These are phyloP conservation scores for Hydractinia symbiolongicarpus DNA, from an alignment of 30 jellyfish, hydroid and myxozoan genomes.

Conservation along the genomic window DNA sequence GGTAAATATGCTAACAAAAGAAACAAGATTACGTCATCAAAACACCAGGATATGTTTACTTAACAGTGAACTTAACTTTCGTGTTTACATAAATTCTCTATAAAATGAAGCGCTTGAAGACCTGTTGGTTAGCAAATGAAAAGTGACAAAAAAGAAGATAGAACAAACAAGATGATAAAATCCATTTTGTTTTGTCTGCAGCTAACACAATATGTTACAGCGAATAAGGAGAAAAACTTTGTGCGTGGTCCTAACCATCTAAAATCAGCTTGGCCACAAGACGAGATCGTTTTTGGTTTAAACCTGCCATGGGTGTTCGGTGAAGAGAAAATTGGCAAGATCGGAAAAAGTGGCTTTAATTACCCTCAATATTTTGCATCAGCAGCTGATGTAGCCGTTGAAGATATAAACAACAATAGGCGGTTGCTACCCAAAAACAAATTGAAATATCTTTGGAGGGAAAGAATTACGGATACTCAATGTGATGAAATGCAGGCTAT, in stretches of 20 bases:
- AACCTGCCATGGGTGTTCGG: slow-evolving; percentile 18
- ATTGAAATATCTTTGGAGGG: slow-evolving; percentile 47
- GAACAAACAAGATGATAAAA: too few species aligned
- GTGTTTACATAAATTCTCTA: too few species aligned
- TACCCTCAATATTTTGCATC: slow-evolving; percentile 61
- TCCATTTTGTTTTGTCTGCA: too few species aligned
- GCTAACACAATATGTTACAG: too few species aligned
- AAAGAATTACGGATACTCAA: slow-evolving; percentile 35
- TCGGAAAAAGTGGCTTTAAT: slow-evolving; percentile 15
- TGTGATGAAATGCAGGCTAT: slow-evolving; percentile 53
- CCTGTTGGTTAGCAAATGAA: too few species aligned
- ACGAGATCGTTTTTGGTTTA: slow-evolving; percentile 25
- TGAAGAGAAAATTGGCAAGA: background rate
- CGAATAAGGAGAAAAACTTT: too few species aligned
- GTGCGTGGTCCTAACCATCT: background rate
- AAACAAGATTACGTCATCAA: too few species aligned
- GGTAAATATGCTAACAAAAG: too few species aligned
- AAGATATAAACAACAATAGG: slow-evolving; percentile 48
- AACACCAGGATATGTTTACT: too few species aligned
- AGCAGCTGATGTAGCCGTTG: slow-evolving; percentile 81
- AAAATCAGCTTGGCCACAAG: background rate
- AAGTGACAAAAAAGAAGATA: too few species aligned
- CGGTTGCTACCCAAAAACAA: slow-evolving; percentile 42
- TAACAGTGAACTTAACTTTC: too few species aligned
- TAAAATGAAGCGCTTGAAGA: too few species aligned